Evolutionary conservation across 1,140 invertebrate species (phyloP), one percentile per base, ranked within the genome.

Genomic region (Cotesia chilonis): DNA sequence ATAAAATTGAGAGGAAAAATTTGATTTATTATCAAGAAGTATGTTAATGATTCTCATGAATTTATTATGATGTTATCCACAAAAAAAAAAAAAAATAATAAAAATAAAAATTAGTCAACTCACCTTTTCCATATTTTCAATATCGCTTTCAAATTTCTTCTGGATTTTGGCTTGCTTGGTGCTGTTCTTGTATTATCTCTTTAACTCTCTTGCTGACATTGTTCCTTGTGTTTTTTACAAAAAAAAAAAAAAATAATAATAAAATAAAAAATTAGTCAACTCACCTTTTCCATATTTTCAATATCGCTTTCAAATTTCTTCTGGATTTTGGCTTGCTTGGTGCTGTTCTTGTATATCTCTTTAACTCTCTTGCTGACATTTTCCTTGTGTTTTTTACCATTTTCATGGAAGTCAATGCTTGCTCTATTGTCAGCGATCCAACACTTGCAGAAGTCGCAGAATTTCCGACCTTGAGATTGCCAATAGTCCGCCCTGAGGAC

Each of bases 341-440:
- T 87, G 79, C 94, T 95, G 77, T 93, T 95, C 75, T 94, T 95
- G 66, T 92, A 92, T 69, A 98, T 95, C 74, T 95, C 93, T 74
- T 92, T 92, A 70, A 98, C 90, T 72, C 92, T 90, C 81, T 95
- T 95, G 71, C 93, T 91, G 35, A 98, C 96, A 92, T 95, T 98
- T 86, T 95, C 94, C 84, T 98, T 94, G 84, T 99, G 97, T 66
- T 93, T 90, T 84, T 95, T 95, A 3, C 97, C 97, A 88, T 92
- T 92, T 86, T 98, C 97, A 86, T 99, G 97, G 84, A 98, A 98
- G 72, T 97, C 94, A 75, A 97, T 90, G 84, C 96, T 98, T 91
- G 96, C 93, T 90, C 96, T 97, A 84, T 99, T 99, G 87, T 98
- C 97, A 67, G 96, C 94, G 77, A 98, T 94, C 97, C 97, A 99